Evolutionary conservation across 2,113 vertebrate species (phyloP).

Genomic region (Gasterosteus aculeatus): DNA sequence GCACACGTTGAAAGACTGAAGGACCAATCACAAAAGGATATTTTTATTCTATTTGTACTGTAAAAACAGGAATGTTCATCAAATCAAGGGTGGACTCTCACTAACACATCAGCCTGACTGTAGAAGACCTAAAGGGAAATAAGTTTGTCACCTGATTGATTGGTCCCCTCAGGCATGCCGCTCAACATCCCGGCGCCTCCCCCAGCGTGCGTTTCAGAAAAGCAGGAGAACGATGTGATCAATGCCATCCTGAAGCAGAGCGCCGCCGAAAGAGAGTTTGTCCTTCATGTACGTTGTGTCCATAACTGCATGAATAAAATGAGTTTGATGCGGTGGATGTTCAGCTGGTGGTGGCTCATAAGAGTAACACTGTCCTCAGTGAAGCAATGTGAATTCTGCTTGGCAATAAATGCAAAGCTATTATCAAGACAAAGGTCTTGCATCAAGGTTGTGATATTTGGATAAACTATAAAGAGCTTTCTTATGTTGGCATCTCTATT

Average conservation of each 20-base stretch:
- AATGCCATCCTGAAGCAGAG: slow-evolving; percentile 97
- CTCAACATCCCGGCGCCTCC: slow-evolving; percentile 95
- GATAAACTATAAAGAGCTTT: neutral
- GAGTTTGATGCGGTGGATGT: neutral
- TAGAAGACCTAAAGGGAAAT: neutral
- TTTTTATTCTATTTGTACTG: too few species aligned
- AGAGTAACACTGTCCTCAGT: neutral
- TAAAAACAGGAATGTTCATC: neutral
- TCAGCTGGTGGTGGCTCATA: neutral
- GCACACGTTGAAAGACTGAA: neutral
- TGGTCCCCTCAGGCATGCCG: slow-evolving; percentile 83
- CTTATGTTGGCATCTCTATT: neutral
- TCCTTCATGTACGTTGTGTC: slow-evolving; percentile 78
- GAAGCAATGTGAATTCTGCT: neutral
- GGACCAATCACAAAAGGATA: too few species aligned
- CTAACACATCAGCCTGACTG: neutral
- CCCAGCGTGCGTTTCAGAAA: slow-evolving; percentile 94
- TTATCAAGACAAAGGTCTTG: neutral
- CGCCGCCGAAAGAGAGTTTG: slow-evolving; percentile 93
- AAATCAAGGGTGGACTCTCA: neutral
- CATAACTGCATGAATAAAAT: neutral
- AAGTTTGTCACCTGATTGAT: slow-evolving; percentile 21
- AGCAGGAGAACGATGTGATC: slow-evolving; percentile 98
- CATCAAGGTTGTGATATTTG: neutral
- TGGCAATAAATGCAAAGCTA: neutral